A percentile compares a stretch with the other conserved stretches of the same genome.
Evolutionary conservation across 2,797 vertebrate genomes (phyloP).

Genomic region (Melanotaenia maccullochi): DNA sequence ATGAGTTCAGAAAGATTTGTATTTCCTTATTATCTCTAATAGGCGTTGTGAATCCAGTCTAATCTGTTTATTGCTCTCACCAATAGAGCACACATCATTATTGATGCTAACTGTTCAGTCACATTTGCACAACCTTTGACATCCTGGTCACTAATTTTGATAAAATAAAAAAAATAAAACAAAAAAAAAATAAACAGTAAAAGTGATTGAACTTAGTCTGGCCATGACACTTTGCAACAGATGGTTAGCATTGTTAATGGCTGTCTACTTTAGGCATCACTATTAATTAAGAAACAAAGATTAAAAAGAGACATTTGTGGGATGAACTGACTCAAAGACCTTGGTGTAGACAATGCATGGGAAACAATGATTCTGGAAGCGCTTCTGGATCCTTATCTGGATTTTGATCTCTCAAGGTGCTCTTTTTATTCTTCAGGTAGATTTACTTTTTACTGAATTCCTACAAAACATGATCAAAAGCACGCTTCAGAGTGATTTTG

Average conservation of each 20-base stretch:
- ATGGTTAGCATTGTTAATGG: not conserved
- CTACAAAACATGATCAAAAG: too few relatives aligned
- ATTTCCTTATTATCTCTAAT: slow-evolving; percentile 29
- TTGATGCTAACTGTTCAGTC: not conserved
- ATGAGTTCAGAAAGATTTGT: slow-evolving; percentile 53
- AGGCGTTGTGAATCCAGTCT: slow-evolving; percentile 28
- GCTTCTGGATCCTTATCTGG: too few relatives aligned
- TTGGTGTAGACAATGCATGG: not conserved
- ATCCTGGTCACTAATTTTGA: not conserved
- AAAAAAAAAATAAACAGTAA: not conserved
- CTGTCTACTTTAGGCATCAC: not conserved
- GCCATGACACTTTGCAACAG: not conserved
- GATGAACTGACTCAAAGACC: not conserved
- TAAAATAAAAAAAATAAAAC: not conserved
- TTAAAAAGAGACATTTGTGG: not conserved
- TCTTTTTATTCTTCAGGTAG: too few relatives aligned
- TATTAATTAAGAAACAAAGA: not conserved
- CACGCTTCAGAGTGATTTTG: too few relatives aligned
- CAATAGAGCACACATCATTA: not conserved
- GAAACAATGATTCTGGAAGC: too few relatives aligned
- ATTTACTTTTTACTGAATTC: too few relatives aligned
- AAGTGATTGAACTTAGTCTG: not conserved
- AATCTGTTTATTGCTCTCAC: slow-evolving; percentile 2
- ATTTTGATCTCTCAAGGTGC: too few relatives aligned
- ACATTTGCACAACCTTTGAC: not conserved